Evolutionary conservation across 2,113 vertebrate species (phyloP).

Genomic region (Callospermophilus lateralis): DNA sequence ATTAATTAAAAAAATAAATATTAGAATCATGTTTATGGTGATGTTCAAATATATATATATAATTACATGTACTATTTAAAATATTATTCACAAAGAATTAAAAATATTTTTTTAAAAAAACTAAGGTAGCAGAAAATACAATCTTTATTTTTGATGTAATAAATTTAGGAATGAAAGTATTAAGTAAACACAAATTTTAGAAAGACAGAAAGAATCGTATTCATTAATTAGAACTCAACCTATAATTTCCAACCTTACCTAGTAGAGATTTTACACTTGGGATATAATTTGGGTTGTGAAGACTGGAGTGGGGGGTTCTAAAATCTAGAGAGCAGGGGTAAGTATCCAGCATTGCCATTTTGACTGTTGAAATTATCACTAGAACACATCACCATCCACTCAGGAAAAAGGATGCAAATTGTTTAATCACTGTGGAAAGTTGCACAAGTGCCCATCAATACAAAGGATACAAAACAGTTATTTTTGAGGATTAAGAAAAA

Average conservation of each 20-base stretch:
- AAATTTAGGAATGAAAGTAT: not conserved
- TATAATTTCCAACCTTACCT: not conserved
- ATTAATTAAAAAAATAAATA: no score
- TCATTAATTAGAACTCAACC: not conserved
- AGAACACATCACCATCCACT: not conserved
- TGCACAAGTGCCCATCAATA: not conserved
- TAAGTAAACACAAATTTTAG: not conserved
- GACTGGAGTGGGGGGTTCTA: accelerated
- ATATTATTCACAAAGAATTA: not conserved
- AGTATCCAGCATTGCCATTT: not conserved
- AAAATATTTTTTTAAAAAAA: not conserved
- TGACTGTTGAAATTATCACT: not conserved
- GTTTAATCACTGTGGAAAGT: not conserved
- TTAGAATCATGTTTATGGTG: not conserved
- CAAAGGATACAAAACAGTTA: not conserved
- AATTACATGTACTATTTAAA: not conserved
- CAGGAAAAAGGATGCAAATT: not conserved
- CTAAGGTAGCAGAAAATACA: not conserved
- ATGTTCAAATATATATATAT: not conserved
- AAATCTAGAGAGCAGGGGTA: not conserved
- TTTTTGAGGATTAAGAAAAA: not conserved
- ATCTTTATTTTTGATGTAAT: not conserved
- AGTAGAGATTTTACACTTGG: not conserved
- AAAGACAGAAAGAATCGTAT: not conserved
- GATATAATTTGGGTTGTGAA: not conserved